Evolutionary conservation across 2,797 vertebrate genomes (phyloP).

Genomic region (Phoeniculus purpureus): DNA sequence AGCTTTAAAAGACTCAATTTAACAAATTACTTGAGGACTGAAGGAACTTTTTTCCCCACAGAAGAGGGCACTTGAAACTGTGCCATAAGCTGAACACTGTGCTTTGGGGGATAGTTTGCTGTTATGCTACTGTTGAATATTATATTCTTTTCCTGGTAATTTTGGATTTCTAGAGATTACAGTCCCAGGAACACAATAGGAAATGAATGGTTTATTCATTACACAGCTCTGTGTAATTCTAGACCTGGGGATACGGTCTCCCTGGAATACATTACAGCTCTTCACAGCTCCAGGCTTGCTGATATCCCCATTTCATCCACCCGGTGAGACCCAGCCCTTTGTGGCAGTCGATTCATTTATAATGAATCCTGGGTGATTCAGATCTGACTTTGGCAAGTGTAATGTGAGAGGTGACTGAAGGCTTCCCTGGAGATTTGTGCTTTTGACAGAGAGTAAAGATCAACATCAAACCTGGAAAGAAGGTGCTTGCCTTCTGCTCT

Average conservation of each 20-base stretch:
- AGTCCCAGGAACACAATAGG: constrained; percentile 2
- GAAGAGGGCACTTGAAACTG: not conserved
- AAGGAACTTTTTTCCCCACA: not conserved
- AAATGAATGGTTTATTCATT: constrained; percentile 40
- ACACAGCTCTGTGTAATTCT: not conserved
- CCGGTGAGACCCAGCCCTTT: not conserved
- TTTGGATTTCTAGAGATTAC: constrained; percentile 1
- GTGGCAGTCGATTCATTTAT: not conserved
- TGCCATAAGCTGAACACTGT: not conserved
- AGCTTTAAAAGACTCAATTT: constrained; percentile 13
- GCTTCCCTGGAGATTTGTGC: not conserved
- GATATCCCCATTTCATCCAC: not conserved
- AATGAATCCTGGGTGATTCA: not conserved
- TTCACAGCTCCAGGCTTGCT: not conserved
- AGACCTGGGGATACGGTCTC: not conserved
- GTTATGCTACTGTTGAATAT: not conserved
- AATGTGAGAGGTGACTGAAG: not conserved
- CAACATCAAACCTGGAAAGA: not conserved
- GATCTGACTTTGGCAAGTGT: not conserved
- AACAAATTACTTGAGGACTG: not conserved
- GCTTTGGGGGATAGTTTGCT: not conserved
- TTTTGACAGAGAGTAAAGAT: not conserved
- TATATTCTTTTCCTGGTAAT: constrained; percentile 5
- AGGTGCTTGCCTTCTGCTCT: not conserved
- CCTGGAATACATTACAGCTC: not conserved